Base-by-base conservation (phyloP, 2,797 vertebrate species). In the Sebastes nivosus region DNA sequence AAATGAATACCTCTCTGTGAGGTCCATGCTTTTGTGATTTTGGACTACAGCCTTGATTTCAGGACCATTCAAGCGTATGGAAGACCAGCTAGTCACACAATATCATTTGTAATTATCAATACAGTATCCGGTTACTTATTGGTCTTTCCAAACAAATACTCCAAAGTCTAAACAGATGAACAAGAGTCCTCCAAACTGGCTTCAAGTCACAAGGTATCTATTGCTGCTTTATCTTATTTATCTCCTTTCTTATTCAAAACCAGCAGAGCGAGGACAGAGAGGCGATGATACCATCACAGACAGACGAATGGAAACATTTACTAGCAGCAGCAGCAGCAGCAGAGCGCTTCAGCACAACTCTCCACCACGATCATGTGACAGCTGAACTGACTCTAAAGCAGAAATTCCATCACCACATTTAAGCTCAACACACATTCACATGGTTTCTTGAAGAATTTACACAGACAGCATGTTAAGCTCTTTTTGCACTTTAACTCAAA, bases 271-370 rank as follows among this genome's bases (percentile, higher is more conserved):
- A 14, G 11, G 13, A 20, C 12, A 72, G 29, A 14, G 27, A 72
- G 3, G 42, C 10, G 1, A 61, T n/a, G 69, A 77, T 52, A 50
- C 76, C 67, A 71, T 72, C 61, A 46, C 79, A 77, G 36, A 81
- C 71, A 54, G 65, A 72, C 22, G 1, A 77, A 72, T n/a, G 87
- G 89, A 92, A 93, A 92, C 68, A 27, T 84, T 90, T 79, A 84
- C 72, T 1, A 42, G 24, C 2, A 61, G 72, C 74, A 64, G 73
- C 27, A 2, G 27, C 2, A 61, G 73, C 27, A 2, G 67, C 46
- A 4, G 27, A 22, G 42, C 8, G 1, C 18, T 10, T 36, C 74
- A 64, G 34, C 66, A 72, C 36, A 29, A 38, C 68, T 55, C 68
- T 58, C 46, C 8, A 16, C 34, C 11, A 3, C 0, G 1, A 3